These are phyloP conservation scores for Subacronicta megacephala DNA, from an alignment of 2,888 invertebrate species.

Conservation along the genomic window DNA sequence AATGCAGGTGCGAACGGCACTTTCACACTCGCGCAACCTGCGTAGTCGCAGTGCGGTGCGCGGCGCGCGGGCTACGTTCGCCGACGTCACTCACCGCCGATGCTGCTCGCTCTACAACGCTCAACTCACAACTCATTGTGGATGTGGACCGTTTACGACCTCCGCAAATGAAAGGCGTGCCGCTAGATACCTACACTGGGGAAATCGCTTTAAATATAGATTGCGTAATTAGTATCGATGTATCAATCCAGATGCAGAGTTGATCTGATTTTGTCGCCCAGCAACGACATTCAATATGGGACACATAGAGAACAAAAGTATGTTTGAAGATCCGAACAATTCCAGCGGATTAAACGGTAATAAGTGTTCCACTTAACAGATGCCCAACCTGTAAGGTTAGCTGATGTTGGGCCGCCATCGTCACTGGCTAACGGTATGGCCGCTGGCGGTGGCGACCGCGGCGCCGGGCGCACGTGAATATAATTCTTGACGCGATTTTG, in stretches of 20 bases:
- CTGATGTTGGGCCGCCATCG: slow-evolving; percentile 69
- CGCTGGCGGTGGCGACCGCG: slow-evolving; percentile 70
- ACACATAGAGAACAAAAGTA: not conserved
- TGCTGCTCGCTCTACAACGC: slow-evolving; percentile 5
- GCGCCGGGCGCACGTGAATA: slow-evolving; percentile 86
- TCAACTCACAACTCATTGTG: slow-evolving; percentile 57
- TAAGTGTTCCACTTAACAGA: slow-evolving; percentile 74
- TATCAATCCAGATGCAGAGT: slow-evolving; percentile 34
- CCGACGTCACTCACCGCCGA: slow-evolving; percentile 26
- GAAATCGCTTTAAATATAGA: slow-evolving; percentile 65
- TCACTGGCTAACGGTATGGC: slow-evolving; percentile 80
- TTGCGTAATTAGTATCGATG: slow-evolving; percentile 63
- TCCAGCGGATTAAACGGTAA: slow-evolving; percentile 52
- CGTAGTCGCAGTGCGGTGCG: slow-evolving; percentile 44
- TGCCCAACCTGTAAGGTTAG: slow-evolving; percentile 70
- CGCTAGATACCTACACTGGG: slow-evolving; percentile 57
- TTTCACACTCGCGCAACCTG: slow-evolving; percentile 76
- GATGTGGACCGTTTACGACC: slow-evolving; percentile 65
- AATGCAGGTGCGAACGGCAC: slow-evolving; percentile 76
- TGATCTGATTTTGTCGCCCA: slow-evolving; percentile 25
- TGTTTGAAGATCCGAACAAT: slow-evolving; percentile 29
- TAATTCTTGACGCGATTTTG: slow-evolving; percentile 89
- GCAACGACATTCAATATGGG: slow-evolving; percentile 6
- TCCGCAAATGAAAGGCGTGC: slow-evolving; percentile 66
- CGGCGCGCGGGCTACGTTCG: slow-evolving; percentile 8